These are phyloP conservation scores for Xanthorhoe designata DNA, from an alignment of 2,888 invertebrate species.

Conservation along the genomic window DNA sequence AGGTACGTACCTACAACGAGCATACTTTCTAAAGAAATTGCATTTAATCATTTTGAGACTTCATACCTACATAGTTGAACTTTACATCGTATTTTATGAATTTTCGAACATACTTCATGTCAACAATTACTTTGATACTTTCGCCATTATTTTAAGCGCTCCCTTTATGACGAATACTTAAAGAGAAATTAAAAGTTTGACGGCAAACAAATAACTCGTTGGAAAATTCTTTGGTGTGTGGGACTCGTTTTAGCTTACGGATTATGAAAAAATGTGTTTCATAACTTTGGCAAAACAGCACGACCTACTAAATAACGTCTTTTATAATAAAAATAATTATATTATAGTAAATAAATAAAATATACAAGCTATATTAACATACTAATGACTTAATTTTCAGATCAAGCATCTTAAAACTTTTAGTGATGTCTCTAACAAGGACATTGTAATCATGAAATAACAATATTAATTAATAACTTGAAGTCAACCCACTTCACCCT, in stretches of 20 bases:
- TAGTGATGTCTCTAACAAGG: conserved; percentile 15
- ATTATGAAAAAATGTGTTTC: conserved; percentile 25
- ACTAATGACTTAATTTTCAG: conserved; percentile 4
- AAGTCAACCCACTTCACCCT: conserved; percentile 82
- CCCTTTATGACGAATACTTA: conserved; percentile 71
- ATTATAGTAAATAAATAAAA: no score
- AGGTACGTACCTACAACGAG: conserved; percentile 55
- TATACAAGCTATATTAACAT: no score
- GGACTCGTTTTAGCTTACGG: conserved; percentile 25
- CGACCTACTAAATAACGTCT: no score
- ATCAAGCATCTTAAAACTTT: conserved; percentile 3
- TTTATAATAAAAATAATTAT: no score
- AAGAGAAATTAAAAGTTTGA: conserved; percentile 61
- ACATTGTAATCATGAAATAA: conserved; percentile 57
- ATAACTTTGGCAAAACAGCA: no score
- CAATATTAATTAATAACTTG: conserved; percentile 83
- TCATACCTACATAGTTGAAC: conserved; percentile 72
- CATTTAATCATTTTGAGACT: conserved; percentile 80
- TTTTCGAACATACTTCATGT: conserved; percentile 72
- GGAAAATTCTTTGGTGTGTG: conserved; percentile 47
- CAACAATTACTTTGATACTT: conserved; percentile 79
- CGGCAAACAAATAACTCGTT: conserved; percentile 38
- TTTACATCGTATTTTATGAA: conserved; percentile 73
- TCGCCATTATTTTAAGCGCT: conserved; percentile 60
- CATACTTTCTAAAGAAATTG: conserved; percentile 82